Evolutionary conservation across 2,113 vertebrate species (phyloP), one percentile per base, ranked within the genome.

Genomic region (Podarcis cretensis): DNA sequence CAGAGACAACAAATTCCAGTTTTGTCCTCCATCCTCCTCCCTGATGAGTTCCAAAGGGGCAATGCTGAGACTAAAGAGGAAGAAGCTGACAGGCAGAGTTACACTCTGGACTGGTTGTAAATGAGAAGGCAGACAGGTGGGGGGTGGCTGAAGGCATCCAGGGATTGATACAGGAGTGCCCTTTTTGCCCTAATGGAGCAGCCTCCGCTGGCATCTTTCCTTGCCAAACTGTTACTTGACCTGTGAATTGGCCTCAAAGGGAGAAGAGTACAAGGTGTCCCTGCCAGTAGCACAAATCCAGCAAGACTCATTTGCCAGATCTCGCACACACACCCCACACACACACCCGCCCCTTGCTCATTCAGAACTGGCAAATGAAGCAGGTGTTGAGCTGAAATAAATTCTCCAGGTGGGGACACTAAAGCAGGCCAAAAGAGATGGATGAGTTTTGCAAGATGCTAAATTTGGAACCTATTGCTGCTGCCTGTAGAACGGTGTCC

Each of bases 341-440:
- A 30, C 37, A 37, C 9, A 9, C 30, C 16, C 59, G 2, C 0
- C 6, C 65, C 16, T 16, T 27, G 3, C 79, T 87, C 81, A 76
- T 66, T 93, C 35, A 37, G 21, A 57, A 78, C 0, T 68, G 68
- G 86, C 82, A 93, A 77, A 84, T 16, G 7, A 54, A 75, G 81
- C 87, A 89, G 92, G 85, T 84, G 73, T 86, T 83, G 30, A 81
- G 71, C 87, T 73, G 68, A 71, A 91, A 5, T 0, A 16, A 87
- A 54, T 66, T 77, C 81, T 92, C 63, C 88, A 69, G 76, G 83
- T 48, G 79, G 30, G 87, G 84, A 65, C 54, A 87, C 76, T 66
- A 83, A 48, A 81, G n/a, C 16, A 37, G 90, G 91, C 89, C 81
- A 43, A 37, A 85, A 66, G 69, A 63, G 76, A 63, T 83, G 90